Evolutionary conservation across 2,888 invertebrate genomes (phyloP).

Genomic region (Xiphydria camelus): DNA sequence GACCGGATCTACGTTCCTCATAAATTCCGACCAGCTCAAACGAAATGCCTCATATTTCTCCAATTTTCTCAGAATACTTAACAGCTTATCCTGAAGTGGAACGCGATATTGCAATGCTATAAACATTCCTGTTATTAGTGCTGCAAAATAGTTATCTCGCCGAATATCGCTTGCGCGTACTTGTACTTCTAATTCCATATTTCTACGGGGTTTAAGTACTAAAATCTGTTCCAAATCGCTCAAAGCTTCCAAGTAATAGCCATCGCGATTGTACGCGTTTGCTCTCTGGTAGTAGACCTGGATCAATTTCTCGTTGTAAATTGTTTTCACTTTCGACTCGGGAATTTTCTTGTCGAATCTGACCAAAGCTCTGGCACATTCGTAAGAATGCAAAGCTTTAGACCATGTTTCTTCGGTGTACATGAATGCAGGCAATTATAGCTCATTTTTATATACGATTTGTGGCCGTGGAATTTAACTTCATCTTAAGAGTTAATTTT

Average conservation of each 20-base stretch:
- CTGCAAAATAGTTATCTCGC: too few species aligned
- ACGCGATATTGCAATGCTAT: too few species aligned
- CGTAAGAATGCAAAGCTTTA: slow-evolving; percentile 25
- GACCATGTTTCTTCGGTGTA: slow-evolving; percentile 21
- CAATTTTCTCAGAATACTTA: slow-evolving; percentile 23
- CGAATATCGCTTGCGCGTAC: too few species aligned
- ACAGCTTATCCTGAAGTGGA: slow-evolving; percentile 28
- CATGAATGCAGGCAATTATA: not conserved
- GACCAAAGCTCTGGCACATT: slow-evolving; percentile 22
- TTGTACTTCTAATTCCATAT: slow-evolving; percentile 16
- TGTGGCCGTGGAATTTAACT: too few species aligned
- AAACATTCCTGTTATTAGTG: too few species aligned
- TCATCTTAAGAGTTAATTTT: too few species aligned
- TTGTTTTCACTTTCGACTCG: not conserved
- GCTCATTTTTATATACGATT: too few species aligned
- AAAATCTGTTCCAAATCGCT: slow-evolving; percentile 33
- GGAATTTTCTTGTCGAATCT: slow-evolving; percentile 14
- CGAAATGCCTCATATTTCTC: slow-evolving; percentile 29
- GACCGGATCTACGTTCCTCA: slow-evolving; percentile 8
- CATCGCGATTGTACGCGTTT: slow-evolving; percentile 15
- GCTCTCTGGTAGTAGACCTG: slow-evolving; percentile 24
- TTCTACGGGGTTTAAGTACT: slow-evolving; percentile 9
- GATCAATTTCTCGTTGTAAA: slow-evolving; percentile 21
- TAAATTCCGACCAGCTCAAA: slow-evolving; percentile 28
- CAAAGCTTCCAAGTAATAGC: slow-evolving; percentile 20